Conservation (phyloP, 2,113 vertebrate species). For the Apaloderma vittatum region DNA sequence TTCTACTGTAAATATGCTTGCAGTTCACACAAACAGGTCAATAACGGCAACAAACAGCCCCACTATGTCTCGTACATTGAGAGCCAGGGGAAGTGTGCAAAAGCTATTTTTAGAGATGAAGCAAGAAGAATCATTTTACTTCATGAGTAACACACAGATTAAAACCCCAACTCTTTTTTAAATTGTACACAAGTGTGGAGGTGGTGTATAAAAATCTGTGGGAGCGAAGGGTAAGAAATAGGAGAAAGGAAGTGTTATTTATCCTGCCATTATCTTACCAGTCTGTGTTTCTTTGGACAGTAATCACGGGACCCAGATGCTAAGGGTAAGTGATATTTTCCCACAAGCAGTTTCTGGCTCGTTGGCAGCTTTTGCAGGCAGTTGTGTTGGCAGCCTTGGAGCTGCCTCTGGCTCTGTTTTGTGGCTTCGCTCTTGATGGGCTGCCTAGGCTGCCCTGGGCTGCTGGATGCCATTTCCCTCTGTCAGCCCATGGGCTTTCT, state of each 20-base stretch:
- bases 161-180: neutral
- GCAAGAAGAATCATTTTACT: conserved; percentile 1
- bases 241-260: conserved; percentile 49
- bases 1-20: neutral
- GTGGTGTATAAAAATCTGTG: neutral
- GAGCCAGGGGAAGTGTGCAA: neutral
- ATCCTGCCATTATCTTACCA: conserved; percentile 66
- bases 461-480: conserved; percentile 69
- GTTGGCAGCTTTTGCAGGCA: conserved; percentile 78
- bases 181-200: neutral
- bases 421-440: conserved; percentile 69
- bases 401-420: conserved; percentile 73
- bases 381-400: conserved; percentile 76
- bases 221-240: neutral
- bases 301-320: conserved; percentile 79
- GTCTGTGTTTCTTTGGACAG: conserved; percentile 77
- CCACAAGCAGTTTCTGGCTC: conserved; percentile 80
- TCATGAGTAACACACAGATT: neutral
- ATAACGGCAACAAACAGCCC: conserved; percentile 54
- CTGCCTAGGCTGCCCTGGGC: conserved; percentile 69
- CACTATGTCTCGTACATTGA: neutral
- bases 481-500: conserved; percentile 59
- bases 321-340: conserved; percentile 82
- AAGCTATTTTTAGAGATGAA: conserved; percentile 36
- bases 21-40: conserved; percentile 51